These are phyloP conservation scores for Archilochus colubris DNA, from an alignment of 2,113 vertebrate species.

Conservation along the genomic window DNA sequence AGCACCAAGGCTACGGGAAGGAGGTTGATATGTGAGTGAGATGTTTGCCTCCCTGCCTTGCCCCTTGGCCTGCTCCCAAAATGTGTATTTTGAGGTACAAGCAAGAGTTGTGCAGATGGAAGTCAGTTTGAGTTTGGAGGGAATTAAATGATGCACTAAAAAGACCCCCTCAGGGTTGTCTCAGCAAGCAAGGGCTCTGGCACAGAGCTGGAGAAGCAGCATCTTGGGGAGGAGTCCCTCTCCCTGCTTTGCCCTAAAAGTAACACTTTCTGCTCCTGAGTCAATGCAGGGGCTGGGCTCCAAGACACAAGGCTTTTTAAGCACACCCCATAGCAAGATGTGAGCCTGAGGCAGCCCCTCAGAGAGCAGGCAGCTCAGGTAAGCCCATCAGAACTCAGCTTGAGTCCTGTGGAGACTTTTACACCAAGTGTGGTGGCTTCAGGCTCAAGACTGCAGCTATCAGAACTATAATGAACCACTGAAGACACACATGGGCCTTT, in stretches of 20 bases:
- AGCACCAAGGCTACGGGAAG: slow-evolving; percentile 87
- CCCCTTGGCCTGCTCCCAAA: not conserved
- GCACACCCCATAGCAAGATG: not conserved
- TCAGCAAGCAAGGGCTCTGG: not conserved
- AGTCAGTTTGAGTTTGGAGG: not conserved
- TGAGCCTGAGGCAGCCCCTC: not conserved
- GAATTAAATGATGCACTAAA: not conserved
- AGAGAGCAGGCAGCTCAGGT: not conserved
- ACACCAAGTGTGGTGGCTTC: not conserved
- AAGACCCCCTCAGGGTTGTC: fast-evolving
- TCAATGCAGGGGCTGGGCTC: not conserved
- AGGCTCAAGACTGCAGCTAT: not conserved
- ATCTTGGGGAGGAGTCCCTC: not conserved
- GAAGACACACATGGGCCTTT: not conserved
- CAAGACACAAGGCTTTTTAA: not conserved
- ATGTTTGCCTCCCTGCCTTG: fast-evolving
- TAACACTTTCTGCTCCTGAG: not conserved
- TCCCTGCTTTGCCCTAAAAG: not conserved
- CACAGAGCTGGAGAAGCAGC: not conserved
- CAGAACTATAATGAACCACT: not conserved
- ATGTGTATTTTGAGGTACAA: fast-evolving
- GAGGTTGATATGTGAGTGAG: slow-evolving; percentile 92
- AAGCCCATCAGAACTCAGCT: not conserved
- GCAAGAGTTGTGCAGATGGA: not conserved
- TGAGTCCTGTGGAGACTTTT: not conserved